Conservation (phyloP, 1,140 invertebrate species). For the Platyscapa corneri region DNA sequence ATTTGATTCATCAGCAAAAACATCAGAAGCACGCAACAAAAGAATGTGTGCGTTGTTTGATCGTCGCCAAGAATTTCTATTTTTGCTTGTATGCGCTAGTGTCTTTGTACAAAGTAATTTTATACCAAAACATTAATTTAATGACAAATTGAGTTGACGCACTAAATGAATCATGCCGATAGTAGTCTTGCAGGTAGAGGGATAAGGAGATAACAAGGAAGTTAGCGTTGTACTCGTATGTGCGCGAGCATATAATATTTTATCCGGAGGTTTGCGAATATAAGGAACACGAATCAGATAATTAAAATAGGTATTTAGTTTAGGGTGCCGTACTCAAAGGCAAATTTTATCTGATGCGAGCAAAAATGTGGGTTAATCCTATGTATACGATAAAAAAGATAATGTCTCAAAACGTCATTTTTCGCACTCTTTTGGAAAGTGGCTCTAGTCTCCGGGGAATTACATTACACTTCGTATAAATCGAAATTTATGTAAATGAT, state of each 20-base stretch:
- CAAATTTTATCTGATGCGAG: constrained; percentile 19
- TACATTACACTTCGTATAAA: not conserved
- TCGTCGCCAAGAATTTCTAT: constrained; percentile 1
- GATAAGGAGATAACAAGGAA: constrained; percentile 8
- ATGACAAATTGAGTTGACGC: constrained; percentile 8
- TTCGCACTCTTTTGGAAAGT: too few species aligned
- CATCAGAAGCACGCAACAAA: too few species aligned
- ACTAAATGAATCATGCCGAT: constrained; percentile 38
- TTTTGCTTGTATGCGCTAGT: not conserved
- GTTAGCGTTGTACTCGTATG: not conserved
- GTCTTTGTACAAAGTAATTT: not conserved
- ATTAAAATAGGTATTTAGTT: not conserved
- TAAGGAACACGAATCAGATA: constrained; percentile 29
- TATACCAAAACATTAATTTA: not conserved
- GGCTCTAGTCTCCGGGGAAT: not conserved
- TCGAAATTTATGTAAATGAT: too few species aligned
- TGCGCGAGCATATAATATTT: not conserved
- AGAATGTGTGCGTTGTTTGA: not conserved
- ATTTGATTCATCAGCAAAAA: too few species aligned
- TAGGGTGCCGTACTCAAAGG: not conserved
- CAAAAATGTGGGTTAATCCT: not conserved
- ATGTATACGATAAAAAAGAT: not conserved
- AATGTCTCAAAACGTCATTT: not conserved
- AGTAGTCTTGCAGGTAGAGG: constrained; percentile 7
- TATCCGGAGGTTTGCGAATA: constrained; percentile 25